Base-by-base conservation (phyloP, 23 tunicate genomes). In the Corella eumyota region DNA sequence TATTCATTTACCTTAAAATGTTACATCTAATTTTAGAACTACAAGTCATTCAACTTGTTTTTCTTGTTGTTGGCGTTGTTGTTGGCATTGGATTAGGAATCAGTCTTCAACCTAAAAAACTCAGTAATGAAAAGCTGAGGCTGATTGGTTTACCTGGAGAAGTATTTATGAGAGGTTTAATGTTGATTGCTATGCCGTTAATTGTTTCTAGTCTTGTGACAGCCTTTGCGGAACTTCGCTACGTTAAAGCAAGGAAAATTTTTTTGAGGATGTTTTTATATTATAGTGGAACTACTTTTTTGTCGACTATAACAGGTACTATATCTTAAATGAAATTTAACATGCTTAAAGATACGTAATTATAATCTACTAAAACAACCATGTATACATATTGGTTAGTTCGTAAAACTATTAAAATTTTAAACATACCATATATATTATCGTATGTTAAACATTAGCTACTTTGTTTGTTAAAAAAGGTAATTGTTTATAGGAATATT, bases 281-380 rank as follows among this genome's bases (percentile, higher is more conserved):
- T 47, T 74, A 74, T 37, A 64, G 64, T 70, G 22, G 50, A 9
- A 74, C 80, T 19, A 74, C 80, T 3, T 33, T 65, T 0, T 27
- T 74, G 32, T 62, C 80, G 4, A 60, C 63, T 26, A 64, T 51
- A 9, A 74, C 69, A 25, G 80, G 80, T 64, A 65, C n/a, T n/a
- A n/a, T n/a, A n/a, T n/a, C n/a, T n/a, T n/a, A n/a, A n/a, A n/a
- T n/a, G n/a, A n/a, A n/a, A n/a, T n/a, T n/a, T n/a, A n/a, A n/a
- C n/a, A n/a, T n/a, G n/a, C n/a, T n/a, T n/a, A n/a, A n/a, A n/a
- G n/a, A n/a, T n/a, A n/a, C n/a, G n/a, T n/a, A n/a, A n/a, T n/a
- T n/a, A n/a, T n/a, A n/a, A n/a, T n/a, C n/a, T n/a, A n/a, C n/a
- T n/a, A n/a, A n/a, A n/a, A n/a, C n/a, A n/a, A n/a, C n/a, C n/a